phyloP scores from a whole-genome alignment of 2,888 invertebrate species.

The Cephonodes hylas region DNA sequence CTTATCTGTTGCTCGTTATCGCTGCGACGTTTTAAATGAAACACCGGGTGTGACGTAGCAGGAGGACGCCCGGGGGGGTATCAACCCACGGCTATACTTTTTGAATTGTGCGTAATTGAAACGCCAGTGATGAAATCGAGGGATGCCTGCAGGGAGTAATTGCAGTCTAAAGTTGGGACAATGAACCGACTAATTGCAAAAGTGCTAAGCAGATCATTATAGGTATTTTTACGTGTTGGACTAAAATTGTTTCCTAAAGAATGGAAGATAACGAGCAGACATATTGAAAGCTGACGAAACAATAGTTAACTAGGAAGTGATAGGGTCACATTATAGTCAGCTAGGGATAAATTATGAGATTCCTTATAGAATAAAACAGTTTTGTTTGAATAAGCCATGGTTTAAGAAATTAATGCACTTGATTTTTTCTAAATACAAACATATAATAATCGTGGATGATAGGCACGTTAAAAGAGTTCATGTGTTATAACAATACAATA shows the following conservation, averaged over 20 bases:
- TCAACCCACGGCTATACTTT: background rate
- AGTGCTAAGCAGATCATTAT: background rate
- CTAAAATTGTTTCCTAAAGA: background rate
- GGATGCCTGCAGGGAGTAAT: background rate
- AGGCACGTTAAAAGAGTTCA: too few species aligned
- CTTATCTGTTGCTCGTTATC: slow-evolving; percentile 37
- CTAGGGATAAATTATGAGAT: too few species aligned
- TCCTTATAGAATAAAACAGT: too few species aligned
- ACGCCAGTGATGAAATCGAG: background rate
- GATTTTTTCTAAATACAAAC: too few species aligned
- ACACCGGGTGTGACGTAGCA: slow-evolving; percentile 21
- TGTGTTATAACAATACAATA: too few species aligned
- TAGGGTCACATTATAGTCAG: too few species aligned
- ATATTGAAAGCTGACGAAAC: too few species aligned
- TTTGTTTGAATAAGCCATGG: too few species aligned
- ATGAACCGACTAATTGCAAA: background rate
- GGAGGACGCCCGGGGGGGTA: background rate
- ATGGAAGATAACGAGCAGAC: too few species aligned
- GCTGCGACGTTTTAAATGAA: slow-evolving; percentile 28
- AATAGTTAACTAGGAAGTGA: too few species aligned
- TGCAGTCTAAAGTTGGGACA: background rate
- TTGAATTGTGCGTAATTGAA: background rate
- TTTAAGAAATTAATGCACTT: too few species aligned
- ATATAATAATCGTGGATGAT: too few species aligned
- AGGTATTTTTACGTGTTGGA: background rate